Evolutionary conservation across 2,797 vertebrate genomes (phyloP), one percentile per base, ranked within the genome.

Genomic region (Petrocephalus sullivani): DNA sequence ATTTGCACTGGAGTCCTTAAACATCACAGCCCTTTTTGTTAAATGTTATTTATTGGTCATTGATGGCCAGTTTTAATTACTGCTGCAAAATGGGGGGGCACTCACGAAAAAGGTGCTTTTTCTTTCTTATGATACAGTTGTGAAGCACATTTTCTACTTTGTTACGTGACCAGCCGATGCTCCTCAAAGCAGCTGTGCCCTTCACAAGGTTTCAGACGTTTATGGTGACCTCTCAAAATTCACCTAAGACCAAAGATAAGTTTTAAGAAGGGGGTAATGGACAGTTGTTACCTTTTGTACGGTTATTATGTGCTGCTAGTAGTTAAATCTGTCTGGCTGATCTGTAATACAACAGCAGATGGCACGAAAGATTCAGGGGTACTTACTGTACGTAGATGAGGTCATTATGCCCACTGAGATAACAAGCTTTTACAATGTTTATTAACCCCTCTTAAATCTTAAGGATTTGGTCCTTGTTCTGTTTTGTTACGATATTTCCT

Each of bases 11-110:
- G 95, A 96, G 94, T 96, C 92, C 93, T 95, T 91, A 95, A 95
- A 96, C 94, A 94, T 94, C 93, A 95, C 95, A 94, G 93, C 93
- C 94, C 93, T 90, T 95, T 94, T 94, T 94, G 95, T 95, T 95
- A 93, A 94, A 95, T 96, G 95, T 97, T 97, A 97, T 97, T 97
- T 97, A 96, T 97, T 97, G 96, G 96, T 96, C 94, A 94, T 93
- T 94, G 95, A 94, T 92, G 89, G 87, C 94, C 92, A 91, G 92
- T 94, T 92, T 93, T 92, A 93, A 93, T 91, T 93, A 93, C 93
- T 92, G 93, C 92, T 94, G 92, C 90, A 93, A 95, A 93, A 92
- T 78, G 92, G 94, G 94, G 94, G 94, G 93, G 93, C 94, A 91
- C 86, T 75, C 90, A 91, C 91, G 91, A 95, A 92, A 93, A 92